Evolutionary conservation across 2,888 invertebrate genomes (phyloP).

Genomic region (Tricholauxania praeusta): DNA sequence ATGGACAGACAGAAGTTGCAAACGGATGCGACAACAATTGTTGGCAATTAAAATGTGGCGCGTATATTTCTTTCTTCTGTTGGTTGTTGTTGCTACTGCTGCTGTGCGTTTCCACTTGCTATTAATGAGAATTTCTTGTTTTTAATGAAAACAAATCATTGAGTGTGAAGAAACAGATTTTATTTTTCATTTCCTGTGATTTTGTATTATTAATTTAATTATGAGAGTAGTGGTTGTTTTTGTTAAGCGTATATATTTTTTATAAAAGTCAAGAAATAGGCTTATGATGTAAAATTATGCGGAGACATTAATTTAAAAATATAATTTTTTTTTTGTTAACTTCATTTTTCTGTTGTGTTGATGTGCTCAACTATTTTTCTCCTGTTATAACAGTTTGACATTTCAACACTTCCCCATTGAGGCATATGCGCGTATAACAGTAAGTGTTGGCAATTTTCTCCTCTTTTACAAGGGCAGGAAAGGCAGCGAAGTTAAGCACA

Average conservation of each 20-base stretch:
- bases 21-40: slow-evolving; percentile 45
- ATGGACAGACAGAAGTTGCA: slow-evolving; percentile 20
- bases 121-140: slow-evolving; percentile 67
- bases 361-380: no score
- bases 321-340: no score
- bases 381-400: no score
- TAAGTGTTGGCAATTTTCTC: no score
- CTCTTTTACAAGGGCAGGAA: no score
- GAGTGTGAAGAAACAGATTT: slow-evolving; percentile 62
- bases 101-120: slow-evolving; percentile 31
- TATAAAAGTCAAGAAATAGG: no score
- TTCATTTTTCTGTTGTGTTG: no score
- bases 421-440: no score
- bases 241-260: background rate
- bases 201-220: slow-evolving; percentile 64
- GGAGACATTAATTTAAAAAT: no score
- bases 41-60: slow-evolving; percentile 51
- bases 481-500: no score
- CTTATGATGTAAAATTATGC: no score
- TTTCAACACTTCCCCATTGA: no score
- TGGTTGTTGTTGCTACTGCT: slow-evolving; percentile 48
- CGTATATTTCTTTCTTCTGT: slow-evolving; percentile 40
- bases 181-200: slow-evolving; percentile 63
- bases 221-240: slow-evolving; percentile 61
- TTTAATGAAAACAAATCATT: slow-evolving; percentile 65